These are phyloP conservation scores for Gorsachius magnificus DNA, from an alignment of 2,797 vertebrate species.

Conservation along the genomic window DNA sequence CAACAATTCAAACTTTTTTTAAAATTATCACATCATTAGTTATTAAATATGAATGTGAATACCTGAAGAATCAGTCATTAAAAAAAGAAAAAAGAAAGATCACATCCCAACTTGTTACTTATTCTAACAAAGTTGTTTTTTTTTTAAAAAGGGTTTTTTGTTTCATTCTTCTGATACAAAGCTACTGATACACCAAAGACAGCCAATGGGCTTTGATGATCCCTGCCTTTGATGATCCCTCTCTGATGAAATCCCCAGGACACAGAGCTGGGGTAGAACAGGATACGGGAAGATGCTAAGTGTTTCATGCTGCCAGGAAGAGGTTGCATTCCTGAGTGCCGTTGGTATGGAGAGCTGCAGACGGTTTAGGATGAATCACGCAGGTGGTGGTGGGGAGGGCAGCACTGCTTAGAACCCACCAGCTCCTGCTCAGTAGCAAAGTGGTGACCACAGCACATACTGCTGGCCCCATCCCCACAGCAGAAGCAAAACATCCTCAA, in stretches of 20 bases:
- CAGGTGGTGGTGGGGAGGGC: not conserved
- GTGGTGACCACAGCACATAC: not conserved
- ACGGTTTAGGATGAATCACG: too few species aligned
- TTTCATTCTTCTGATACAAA: not conserved
- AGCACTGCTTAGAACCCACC: not conserved
- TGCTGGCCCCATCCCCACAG: not conserved
- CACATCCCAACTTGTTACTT: not conserved
- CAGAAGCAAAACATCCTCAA: not conserved
- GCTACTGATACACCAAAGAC: not conserved
- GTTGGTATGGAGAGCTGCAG: accelerated
- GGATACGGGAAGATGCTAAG: not conserved
- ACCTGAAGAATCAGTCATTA: not conserved
- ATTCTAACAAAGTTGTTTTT: not conserved
- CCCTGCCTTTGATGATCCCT: not conserved
- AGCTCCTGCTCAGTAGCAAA: not conserved
- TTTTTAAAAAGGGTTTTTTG: not conserved
- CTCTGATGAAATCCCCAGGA: not conserved
- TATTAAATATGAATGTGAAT: not conserved
- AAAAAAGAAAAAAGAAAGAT: not conserved
- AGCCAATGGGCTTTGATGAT: not conserved
- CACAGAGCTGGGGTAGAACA: not conserved
- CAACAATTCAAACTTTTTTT: not conserved
- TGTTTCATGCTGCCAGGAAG: not conserved
- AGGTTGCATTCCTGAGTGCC: not conserved
- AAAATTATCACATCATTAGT: not conserved